A percentile compares a stretch with the other conserved stretches of the same genome.
Conservation (phyloP, 2,113 vertebrate genomes). For the Planiliza haematocheilus region DNA sequence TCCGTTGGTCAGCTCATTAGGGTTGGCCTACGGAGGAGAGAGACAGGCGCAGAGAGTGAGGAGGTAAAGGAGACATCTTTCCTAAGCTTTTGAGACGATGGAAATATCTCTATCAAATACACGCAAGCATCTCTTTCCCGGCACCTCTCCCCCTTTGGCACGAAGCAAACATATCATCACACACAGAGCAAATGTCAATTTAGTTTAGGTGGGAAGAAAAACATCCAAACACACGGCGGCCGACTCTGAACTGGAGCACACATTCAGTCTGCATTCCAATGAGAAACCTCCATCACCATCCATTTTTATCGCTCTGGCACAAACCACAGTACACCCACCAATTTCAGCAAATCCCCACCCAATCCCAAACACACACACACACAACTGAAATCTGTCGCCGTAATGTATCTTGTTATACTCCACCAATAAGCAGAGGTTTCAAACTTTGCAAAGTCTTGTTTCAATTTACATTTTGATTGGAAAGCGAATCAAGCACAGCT, state of each 20-base stretch:
- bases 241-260: not conserved
- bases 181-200: slow-evolving; percentile 13
- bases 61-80: not conserved
- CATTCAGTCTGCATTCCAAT: slow-evolving; percentile 17
- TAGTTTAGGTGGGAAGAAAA: not conserved
- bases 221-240: not conserved
- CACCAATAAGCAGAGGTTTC: not conserved
- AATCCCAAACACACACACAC: slow-evolving; percentile 7
- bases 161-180: slow-evolving; percentile 1
- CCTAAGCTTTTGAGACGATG: slow-evolving; percentile 1
- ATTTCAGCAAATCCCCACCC: slow-evolving; percentile 47
- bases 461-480: slow-evolving; percentile 60
- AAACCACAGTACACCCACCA: slow-evolving; percentile 52
- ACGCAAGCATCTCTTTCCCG: not conserved
- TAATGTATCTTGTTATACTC: not conserved
- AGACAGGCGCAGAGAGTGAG: not conserved
- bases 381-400: slow-evolving; percentile 7
- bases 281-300: slow-evolving; percentile 37
- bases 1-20: slow-evolving; percentile 93
- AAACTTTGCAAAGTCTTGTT: slow-evolving; percentile 28
- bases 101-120: slow-evolving; percentile 1
- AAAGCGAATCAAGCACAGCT: slow-evolving; percentile 29
- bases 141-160: not conserved
- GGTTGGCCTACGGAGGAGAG: slow-evolving; percentile 86
- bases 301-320: slow-evolving; percentile 47